A percentile compares a stretch with the other conserved stretches of the same genome.
phyloP scores from a whole-genome alignment of 2,113 vertebrate genomes.

The Myocastor coypus region DNA sequence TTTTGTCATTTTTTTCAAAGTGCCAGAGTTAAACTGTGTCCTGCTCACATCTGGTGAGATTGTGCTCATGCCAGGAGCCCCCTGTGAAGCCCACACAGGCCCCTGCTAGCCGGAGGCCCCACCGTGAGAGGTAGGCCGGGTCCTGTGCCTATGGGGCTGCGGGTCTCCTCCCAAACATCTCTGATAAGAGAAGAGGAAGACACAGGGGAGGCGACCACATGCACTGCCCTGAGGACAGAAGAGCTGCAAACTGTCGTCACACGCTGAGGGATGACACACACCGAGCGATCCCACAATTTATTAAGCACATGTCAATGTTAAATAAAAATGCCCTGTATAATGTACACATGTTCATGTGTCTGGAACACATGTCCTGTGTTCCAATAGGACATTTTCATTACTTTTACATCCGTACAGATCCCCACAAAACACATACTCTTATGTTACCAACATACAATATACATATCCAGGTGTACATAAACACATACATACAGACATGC shows the following conservation, averaged over 20 bases:
- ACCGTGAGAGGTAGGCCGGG: neutral
- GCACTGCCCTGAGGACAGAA: neutral
- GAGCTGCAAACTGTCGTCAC: neutral
- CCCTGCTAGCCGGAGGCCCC: neutral
- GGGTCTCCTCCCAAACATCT: neutral
- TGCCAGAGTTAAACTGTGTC: neutral
- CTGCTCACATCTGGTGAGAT: neutral
- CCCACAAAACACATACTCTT: neutral
- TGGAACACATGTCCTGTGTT: neutral
- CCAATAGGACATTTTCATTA: neutral
- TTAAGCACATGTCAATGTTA: neutral
- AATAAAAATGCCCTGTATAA: neutral
- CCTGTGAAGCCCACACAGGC: neutral
- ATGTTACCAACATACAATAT: neutral
- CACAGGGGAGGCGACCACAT: neutral
- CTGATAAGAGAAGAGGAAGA: neutral
- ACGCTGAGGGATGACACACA: neutral
- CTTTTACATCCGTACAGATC: neutral
- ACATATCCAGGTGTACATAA: neutral
- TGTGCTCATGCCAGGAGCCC: neutral
- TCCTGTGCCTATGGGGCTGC: neutral
- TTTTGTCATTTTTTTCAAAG: neutral
- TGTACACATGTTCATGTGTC: neutral
- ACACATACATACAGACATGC: neutral
- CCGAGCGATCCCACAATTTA: neutral